These are phyloP conservation scores for Acestrorhynchus altus DNA, from an alignment of 2,797 vertebrate species.

Conservation along the genomic window DNA sequence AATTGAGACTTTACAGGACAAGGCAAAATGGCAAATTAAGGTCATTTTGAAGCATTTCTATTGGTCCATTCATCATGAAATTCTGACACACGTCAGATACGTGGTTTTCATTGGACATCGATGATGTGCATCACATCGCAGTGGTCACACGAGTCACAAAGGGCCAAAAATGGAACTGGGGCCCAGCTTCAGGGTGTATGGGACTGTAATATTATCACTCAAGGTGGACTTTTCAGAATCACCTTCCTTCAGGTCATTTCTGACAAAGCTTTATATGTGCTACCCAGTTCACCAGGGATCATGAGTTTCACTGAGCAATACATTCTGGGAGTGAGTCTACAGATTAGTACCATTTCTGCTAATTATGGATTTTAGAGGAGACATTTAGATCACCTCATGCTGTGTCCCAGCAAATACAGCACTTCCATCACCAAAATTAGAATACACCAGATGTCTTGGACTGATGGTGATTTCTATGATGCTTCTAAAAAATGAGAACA, in stretches of 20 bases:
- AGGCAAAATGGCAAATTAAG: no score
- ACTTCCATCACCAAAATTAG: constrained; percentile 3
- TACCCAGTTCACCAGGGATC: neutral
- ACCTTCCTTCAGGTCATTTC: neutral
- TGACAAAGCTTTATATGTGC: neutral
- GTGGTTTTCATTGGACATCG: no score
- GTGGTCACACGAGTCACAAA: neutral
- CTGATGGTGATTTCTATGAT: no score
- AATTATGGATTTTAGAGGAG: neutral
- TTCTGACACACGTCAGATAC: no score
- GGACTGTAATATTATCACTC: neutral
- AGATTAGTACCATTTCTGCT: neutral
- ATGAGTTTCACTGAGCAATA: neutral
- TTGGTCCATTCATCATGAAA: no score
- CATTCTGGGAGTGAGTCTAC: neutral
- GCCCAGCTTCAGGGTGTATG: neutral
- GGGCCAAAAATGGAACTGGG: neutral
- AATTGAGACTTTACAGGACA: no score
- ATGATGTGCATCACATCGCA: no score
- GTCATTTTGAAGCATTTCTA: no score
- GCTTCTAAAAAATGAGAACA: no score
- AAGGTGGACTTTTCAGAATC: neutral
- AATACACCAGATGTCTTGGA: neutral
- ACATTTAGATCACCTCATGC: neutral
- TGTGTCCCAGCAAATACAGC: neutral